Base-by-base conservation (phyloP, 92 coral and sea anemone species). In the Siderastrea radians region DNA sequence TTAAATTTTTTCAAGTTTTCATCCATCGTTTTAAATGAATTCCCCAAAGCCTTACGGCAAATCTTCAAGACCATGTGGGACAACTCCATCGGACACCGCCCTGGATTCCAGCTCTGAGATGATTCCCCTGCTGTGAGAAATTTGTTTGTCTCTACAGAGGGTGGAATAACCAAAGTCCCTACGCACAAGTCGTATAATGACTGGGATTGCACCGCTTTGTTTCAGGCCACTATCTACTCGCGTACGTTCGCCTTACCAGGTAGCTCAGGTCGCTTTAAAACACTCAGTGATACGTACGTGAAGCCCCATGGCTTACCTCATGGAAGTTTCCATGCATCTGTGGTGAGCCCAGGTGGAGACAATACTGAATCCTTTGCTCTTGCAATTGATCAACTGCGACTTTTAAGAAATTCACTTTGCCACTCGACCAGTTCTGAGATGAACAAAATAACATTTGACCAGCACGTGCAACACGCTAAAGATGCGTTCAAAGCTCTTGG, bases 41-140 rank as follows among this genome's bases (percentile, higher is more conserved):
- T 92, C 47, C 78, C 95, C 16, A 53, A 74, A 7, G 81, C 81
- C 13, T 52, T 84, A 64, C 88, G 88, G n/a, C 72, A 84, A 11
- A 88, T 85, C 6, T 92, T 92, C 17, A 57, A 61, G 59, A 59
- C 88, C 9, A 71, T 92, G 92, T 92, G 95, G 95, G 77, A 92
- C 88, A 84, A 59, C 77, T 79, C 64, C 71, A 13, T 72, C 74
- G 90, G 86, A 49, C 69, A 80, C 43, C 71, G 10, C 11, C 90
- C 90, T 6, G 87, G 90, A 16, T 76, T 74, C 43, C 90, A 84
- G 68, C 90, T 61, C 1, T 92, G 95, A 92, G 95, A 92, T 75
- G 95, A 92, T 74, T 92, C 92, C 13, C 5, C 47, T 49, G 87
- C 62, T 0, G 95, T 88, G 17, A 72, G 95, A 43, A 92, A 85